Evolutionary conservation across 2,113 vertebrate species (phyloP), one percentile per base, ranked within the genome.

Genomic region (Ictalurus punctatus): DNA sequence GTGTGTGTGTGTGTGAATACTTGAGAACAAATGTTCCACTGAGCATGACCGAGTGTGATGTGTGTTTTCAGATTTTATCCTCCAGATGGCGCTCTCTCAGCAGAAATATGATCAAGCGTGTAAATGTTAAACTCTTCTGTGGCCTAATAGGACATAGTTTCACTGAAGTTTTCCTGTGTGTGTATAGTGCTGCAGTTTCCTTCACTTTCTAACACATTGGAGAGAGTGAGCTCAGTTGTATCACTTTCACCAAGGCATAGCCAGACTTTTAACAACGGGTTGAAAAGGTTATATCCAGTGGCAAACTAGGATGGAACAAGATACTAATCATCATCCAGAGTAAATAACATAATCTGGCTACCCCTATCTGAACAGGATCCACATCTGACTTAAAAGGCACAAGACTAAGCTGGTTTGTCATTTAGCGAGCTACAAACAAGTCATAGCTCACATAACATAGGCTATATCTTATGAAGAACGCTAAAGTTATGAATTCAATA

Each of bases 51-150:
- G 23, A 59, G 13, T 85, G 9, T 84, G 0, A 85, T 83, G 21
- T 85, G 44, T 71, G 0, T 61, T 87, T 84, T 84, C 19, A 89
- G 1, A 1, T 48, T 44, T 61, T 2, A 37, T 73, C 82, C 89
- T 85, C 3, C 58, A 87, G 89, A 83, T 82, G 85, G 91, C 48
- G 83, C 37, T 69, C 14, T 83, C 21, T 59, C 14, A 56, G 21
- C 34, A 91, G n/a, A 63, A 78, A 76, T 84, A 17, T 54, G 34
- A 63, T n/a, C 14, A 16, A 0, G 54, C 4, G 8, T 27, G 34
- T 34, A 40, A 83, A 13, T 4, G 4, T 19, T 56, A n/a, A 17
- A 80, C 4, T n/a, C 2, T 54, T 79, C 23, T 79, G 25, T 58
- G 78, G 52, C 14, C 80, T 34, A 12, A 82, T 6, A 81, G 30